Percentiles rank a stretch among this genome's conserved stretches.
Evolutionary conservation across 2,888 invertebrate genomes (phyloP).

Genomic region (Mylabris sibirica): DNA sequence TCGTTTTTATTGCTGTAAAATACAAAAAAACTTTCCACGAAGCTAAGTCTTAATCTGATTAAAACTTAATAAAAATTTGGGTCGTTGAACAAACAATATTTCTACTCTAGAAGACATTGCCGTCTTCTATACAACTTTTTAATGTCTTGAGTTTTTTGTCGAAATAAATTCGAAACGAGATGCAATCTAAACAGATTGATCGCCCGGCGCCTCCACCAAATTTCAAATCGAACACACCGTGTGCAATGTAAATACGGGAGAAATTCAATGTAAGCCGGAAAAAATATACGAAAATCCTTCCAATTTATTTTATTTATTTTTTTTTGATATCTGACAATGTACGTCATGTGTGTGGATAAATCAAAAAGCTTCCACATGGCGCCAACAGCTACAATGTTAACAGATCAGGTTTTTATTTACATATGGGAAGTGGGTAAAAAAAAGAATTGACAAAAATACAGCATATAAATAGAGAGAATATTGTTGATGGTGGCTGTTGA

Average conservation of each 20-base stretch:
- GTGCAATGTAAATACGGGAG: not conserved
- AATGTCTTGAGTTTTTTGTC: too few relatives aligned
- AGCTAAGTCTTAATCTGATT: not conserved
- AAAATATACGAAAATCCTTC: not conserved
- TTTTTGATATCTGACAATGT: not conserved
- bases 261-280: not conserved
- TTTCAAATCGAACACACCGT: not conserved
- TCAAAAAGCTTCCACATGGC: not conserved
- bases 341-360: not conserved
- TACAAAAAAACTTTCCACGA: not conserved
- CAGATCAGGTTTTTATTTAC: conserved; percentile 1
- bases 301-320: not conserved
- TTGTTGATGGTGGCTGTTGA: not conserved
- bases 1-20: not conserved
- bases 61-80: conserved; percentile 2
- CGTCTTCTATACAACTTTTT: too few relatives aligned
- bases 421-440: not conserved
- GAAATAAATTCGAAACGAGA: too few relatives aligned
- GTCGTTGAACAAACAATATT: not conserved
- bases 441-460: not conserved
- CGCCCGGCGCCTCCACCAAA: conserved; percentile 1
- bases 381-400: not conserved
- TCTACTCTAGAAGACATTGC: not conserved
- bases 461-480: not conserved
- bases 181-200: too few relatives aligned